Conservation (phyloP, 2,888 invertebrate genomes). For the Hymenopus coronatus region DNA sequence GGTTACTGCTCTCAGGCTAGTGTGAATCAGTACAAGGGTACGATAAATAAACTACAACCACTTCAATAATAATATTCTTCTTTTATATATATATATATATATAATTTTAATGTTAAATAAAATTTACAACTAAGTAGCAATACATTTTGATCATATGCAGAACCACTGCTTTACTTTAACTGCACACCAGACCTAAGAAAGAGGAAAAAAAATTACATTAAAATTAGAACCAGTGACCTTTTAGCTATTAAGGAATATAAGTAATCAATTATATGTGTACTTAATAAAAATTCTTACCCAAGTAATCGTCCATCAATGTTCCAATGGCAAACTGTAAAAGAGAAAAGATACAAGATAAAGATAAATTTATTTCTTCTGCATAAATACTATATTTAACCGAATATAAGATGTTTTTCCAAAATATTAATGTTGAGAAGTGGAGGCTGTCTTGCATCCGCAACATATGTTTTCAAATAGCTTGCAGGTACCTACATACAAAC, state of each 20-base stretch:
- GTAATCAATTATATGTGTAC: conserved; percentile 3
- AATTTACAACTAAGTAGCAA: neutral
- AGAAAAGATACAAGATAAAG: neutral
- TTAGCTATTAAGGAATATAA: conserved; percentile 16
- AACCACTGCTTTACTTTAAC: conserved; percentile 29
- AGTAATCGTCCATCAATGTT: conserved; percentile 97
- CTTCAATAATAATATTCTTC: no score
- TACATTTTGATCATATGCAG: neutral
- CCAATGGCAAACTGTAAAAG: conserved; percentile 89
- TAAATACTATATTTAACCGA: no score
- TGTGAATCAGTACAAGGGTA: no score
- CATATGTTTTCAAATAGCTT: no score
- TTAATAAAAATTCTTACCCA: conserved; percentile 60
- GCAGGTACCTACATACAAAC: no score
- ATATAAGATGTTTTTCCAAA: no score
- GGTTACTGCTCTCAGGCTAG: no score
- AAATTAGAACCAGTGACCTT: neutral
- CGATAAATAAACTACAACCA: no score
- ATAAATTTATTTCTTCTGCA: no score
- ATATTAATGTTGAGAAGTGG: no score
- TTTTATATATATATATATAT: no score
- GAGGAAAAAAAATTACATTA: neutral
- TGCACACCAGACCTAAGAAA: conserved; percentile 41
- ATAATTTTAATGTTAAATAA: neutral
- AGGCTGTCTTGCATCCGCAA: no score